Conservation (phyloP, 2,888 invertebrate genomes). For the Hyles lineata region DNA sequence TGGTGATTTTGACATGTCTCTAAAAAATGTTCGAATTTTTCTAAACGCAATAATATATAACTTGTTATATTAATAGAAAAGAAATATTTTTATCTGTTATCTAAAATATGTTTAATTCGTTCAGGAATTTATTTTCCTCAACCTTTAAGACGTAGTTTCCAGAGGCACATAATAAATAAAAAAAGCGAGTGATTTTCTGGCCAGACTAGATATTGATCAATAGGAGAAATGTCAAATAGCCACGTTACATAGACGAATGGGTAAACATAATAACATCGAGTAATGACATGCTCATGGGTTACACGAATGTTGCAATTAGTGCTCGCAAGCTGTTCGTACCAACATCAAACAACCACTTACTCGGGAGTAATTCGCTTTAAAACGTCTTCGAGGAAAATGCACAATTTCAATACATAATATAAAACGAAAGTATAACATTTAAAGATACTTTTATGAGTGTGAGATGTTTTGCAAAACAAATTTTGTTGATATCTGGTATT, state of each 20-base stretch:
- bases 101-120: too few species aligned
- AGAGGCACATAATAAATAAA: too few species aligned
- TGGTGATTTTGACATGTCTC: background rate
- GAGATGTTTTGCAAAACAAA: too few species aligned
- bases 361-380: background rate
- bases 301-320: constrained; percentile 18
- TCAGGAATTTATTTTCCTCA: too few species aligned
- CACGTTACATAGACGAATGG: background rate
- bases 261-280: constrained; percentile 21
- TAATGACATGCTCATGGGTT: constrained; percentile 21
- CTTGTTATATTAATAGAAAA: too few species aligned
- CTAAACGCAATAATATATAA: too few species aligned
- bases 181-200: too few species aligned
- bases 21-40: background rate
- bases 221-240: background rate
- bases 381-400: background rate
- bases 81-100: too few species aligned
- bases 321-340: background rate
- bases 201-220: too few species aligned
- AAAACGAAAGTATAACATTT: background rate
- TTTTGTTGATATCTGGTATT: too few species aligned
- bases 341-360: background rate
- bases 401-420: background rate
- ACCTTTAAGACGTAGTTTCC: too few species aligned
- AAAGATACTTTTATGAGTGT: too few species aligned